Evolutionary conservation across 2,888 invertebrate genomes (phyloP).

Genomic region (Thumatha senex): DNA sequence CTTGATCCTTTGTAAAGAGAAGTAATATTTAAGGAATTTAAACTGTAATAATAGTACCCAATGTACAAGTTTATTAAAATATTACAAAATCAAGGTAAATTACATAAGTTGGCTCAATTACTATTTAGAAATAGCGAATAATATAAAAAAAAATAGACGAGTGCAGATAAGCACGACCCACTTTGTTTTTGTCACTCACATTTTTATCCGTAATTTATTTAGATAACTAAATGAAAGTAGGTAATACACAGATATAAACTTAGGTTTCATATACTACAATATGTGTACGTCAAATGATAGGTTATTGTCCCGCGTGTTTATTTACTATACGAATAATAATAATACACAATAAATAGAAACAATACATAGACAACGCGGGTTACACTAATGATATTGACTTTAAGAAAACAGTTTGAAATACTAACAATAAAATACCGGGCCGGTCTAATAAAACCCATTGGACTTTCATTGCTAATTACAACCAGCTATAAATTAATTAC

Average conservation of each 20-base stretch:
- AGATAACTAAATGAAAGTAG: conserved; percentile 2
- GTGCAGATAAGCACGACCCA: conserved; percentile 46
- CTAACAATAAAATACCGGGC: conserved; percentile 13
- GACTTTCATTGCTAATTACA: conserved; percentile 21
- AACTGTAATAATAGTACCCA: too few species aligned
- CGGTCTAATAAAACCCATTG: conserved; percentile 22
- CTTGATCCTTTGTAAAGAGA: too few species aligned
- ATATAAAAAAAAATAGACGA: background rate
- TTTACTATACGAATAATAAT: conserved; percentile 40
- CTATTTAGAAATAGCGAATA: background rate
- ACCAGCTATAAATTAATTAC: conserved; percentile 12
- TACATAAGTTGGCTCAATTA: too few species aligned
- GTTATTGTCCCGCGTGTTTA: conserved; percentile 57
- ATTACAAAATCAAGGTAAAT: too few species aligned
- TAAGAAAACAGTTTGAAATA: background rate
- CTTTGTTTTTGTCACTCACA: conserved; percentile 30
- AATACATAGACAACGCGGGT: conserved; percentile 4
- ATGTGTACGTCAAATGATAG: conserved; percentile 32
- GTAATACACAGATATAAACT: conserved; percentile 3
- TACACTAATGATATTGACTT: background rate
- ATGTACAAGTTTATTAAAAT: too few species aligned
- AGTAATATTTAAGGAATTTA: too few species aligned
- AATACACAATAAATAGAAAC: conserved; percentile 39
- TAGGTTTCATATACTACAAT: background rate
- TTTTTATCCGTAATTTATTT: conserved; percentile 10